Evolutionary conservation across 2,113 vertebrate genomes (phyloP).

Genomic region (Callocephalon fimbriatum): DNA sequence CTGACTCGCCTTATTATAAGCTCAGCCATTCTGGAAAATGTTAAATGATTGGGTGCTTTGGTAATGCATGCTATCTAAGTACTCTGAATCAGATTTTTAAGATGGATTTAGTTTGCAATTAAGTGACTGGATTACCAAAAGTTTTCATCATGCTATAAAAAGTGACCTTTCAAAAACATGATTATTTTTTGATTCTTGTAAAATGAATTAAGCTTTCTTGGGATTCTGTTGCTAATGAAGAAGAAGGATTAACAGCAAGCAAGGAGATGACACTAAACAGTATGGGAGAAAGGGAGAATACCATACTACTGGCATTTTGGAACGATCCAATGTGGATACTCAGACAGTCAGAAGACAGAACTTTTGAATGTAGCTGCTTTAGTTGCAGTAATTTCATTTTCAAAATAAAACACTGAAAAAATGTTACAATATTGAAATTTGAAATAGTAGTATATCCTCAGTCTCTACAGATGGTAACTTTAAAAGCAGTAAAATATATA

Average conservation of each 20-base stretch:
- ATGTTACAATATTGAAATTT: background rate
- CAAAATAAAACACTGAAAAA: background rate
- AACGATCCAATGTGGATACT: background rate
- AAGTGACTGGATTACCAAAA: background rate
- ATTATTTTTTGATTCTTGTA: background rate
- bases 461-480: background rate
- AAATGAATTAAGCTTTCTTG: background rate
- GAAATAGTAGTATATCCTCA: background rate
- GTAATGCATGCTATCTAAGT: background rate
- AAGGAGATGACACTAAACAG: background rate
- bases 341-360: background rate
- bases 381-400: background rate
- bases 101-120: background rate
- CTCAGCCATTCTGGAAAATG: background rate
- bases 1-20: accelerated
- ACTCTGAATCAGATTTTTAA: background rate
- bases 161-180: background rate
- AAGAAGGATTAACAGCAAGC: background rate
- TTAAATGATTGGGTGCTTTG: background rate
- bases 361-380: background rate
- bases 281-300: background rate
- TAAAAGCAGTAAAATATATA: background rate
- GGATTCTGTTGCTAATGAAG: background rate
- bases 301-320: background rate
- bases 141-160: background rate